Evolutionary conservation across 2,113 vertebrate genomes (phyloP).

Genomic region (Oplegnathus fasciatus): DNA sequence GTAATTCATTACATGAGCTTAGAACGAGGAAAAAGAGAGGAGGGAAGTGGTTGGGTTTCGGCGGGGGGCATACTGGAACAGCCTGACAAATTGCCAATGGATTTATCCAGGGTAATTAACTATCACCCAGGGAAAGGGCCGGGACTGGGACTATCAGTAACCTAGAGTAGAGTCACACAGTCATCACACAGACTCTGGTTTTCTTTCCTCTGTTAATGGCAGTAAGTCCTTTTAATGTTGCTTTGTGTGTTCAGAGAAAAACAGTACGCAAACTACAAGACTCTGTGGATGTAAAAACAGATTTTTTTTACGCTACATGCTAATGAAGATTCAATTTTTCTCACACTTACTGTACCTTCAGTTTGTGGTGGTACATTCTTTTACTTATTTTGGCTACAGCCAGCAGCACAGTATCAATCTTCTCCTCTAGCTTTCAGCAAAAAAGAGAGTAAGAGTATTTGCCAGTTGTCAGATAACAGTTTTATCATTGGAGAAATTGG

Average conservation of each 20-base stretch:
- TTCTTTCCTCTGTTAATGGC: background rate
- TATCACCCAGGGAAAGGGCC: slow-evolving; percentile 70
- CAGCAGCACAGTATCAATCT: background rate
- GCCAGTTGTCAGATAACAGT: no score
- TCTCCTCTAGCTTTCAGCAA: no score
- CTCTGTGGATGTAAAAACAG: background rate
- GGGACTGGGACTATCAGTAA: slow-evolving; percentile 50
- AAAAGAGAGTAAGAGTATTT: background rate
- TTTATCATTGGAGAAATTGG: background rate
- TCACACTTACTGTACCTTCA: background rate
- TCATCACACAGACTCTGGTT: slow-evolving; percentile 18
- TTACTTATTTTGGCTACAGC: background rate
- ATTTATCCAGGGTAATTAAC: slow-evolving; percentile 83
- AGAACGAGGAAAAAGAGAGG: slow-evolving; percentile 67
- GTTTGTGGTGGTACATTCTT: background rate
- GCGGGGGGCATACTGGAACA: slow-evolving; percentile 60
- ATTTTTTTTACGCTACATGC: background rate
- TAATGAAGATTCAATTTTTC: background rate
- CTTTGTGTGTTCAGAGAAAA: background rate
- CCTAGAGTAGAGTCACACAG: slow-evolving; percentile 39
- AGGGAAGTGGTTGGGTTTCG: slow-evolving; percentile 57
- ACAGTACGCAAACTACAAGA: background rate
- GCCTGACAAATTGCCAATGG: slow-evolving; percentile 81
- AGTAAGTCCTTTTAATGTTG: background rate
- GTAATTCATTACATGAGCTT: slow-evolving; percentile 86